Conservation (phyloP, 1,140 invertebrate species). For the Neuroterus valhalla region DNA sequence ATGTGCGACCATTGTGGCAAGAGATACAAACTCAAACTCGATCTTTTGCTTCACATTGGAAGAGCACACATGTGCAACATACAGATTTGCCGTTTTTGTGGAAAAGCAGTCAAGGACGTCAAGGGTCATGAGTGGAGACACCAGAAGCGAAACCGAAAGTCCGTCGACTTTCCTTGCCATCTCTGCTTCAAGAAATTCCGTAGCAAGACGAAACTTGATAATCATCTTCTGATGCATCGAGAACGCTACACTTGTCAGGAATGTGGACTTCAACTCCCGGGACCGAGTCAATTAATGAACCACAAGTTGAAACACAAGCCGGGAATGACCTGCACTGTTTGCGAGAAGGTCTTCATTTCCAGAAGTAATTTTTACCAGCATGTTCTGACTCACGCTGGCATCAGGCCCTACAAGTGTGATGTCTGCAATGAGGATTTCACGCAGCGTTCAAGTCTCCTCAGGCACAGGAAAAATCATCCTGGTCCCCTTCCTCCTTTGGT, state of each 20-base stretch:
- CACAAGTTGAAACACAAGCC: constrained; percentile 76
- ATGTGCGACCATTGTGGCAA: constrained; percentile 60
- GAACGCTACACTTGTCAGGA: constrained; percentile 44
- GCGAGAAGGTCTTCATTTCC: constrained; percentile 63
- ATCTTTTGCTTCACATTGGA: constrained; percentile 48
- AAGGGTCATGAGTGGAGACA: constrained; percentile 56
- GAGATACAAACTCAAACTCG: constrained; percentile 58
- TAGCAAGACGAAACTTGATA: constrained; percentile 63
- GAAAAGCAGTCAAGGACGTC: constrained; percentile 55
- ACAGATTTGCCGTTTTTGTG: constrained; percentile 50
- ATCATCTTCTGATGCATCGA: constrained; percentile 73
- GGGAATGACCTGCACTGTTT: constrained; percentile 76
- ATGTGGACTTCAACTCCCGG: constrained; percentile 67
- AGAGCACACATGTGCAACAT: constrained; percentile 54
- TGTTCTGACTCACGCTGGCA: constrained; percentile 78
- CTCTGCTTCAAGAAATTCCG: constrained; percentile 73
- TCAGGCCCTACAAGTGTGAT: constrained; percentile 78
- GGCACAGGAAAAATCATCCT: constrained; percentile 53
- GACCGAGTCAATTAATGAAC: constrained; percentile 72
- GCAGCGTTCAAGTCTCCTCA: constrained; percentile 50
- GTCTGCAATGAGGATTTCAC: constrained; percentile 59
- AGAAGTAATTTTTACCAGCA: constrained; percentile 69
- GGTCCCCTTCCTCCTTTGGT: constrained; percentile 30
- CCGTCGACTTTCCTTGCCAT: constrained; percentile 65
- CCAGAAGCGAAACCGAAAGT: constrained; percentile 38